A percentile compares a stretch with the other conserved stretches of the same genome.
Evolutionary conservation across 2,797 vertebrate species (phyloP).

Genomic region (Coregonus sp.): DNA sequence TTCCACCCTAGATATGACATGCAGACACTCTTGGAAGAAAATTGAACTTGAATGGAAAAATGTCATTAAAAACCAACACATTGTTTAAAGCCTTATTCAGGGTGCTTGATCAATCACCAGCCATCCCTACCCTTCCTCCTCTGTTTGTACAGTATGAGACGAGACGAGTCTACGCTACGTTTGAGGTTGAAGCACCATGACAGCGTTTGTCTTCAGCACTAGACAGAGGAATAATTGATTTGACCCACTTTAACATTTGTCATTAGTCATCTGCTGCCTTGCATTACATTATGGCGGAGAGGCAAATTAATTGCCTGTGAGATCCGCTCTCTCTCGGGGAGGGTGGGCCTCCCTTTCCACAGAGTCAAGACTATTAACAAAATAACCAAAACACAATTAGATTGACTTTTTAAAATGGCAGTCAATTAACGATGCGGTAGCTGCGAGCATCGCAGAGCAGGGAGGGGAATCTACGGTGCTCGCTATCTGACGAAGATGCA

Average conservation of each 20-base stretch:
- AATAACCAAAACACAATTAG: constrained; percentile 71
- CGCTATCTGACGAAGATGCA: background rate
- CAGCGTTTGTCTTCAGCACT: constrained; percentile 5
- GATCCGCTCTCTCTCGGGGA: constrained; percentile 39
- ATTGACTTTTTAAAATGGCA: constrained; percentile 72
- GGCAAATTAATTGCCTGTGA: constrained; percentile 50
- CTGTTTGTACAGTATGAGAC: background rate
- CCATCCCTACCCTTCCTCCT: background rate
- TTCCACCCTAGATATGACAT: too few species aligned
- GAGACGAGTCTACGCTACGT: background rate
- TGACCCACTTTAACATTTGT: constrained; percentile 64
- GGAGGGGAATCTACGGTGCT: background rate
- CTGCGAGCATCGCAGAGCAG: background rate
- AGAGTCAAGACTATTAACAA: constrained; percentile 64
- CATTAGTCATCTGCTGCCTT: constrained; percentile 57
- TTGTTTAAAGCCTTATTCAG: background rate
- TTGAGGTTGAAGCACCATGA: constrained; percentile 2
- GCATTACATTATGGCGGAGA: constrained; percentile 43
- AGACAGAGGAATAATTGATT: constrained; percentile 51
- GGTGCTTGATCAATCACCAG: background rate
- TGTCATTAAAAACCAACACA: background rate
- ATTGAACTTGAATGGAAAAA: too few species aligned
- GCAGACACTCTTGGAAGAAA: too few species aligned
- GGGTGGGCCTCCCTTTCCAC: constrained; percentile 59
- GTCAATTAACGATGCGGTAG: constrained; percentile 65